Evolutionary conservation across 2,113 vertebrate species (phyloP).

Genomic region (Physeter macrocephalus): DNA sequence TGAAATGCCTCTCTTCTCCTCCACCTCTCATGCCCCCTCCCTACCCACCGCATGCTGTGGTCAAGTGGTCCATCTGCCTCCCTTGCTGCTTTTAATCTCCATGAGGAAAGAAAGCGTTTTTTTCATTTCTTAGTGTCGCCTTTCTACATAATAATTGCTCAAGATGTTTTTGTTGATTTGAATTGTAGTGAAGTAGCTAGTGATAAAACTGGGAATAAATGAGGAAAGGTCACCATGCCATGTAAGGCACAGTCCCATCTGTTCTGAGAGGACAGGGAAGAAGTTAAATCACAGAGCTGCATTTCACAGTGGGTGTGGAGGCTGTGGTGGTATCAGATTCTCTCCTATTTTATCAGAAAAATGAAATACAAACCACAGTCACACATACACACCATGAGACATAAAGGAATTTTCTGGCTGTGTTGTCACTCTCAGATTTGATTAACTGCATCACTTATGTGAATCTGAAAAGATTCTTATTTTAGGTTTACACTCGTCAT

Average conservation of each 20-base stretch:
- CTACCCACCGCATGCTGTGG: too few relatives aligned
- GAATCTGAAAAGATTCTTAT: neutral
- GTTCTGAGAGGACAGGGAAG: neutral
- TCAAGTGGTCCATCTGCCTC: too few relatives aligned
- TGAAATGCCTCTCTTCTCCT: neutral
- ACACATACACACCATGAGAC: neutral
- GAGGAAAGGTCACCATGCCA: neutral
- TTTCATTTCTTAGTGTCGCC: neutral
- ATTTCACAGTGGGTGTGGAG: neutral
- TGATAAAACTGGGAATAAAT: neutral
- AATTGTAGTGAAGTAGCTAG: neutral
- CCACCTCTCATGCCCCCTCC: accelerated
- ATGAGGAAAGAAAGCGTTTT: neutral
- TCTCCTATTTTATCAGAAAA: neutral
- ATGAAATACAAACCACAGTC: neutral
- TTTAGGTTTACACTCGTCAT: neutral
- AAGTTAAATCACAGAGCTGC: neutral
- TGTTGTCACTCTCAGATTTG: neutral
- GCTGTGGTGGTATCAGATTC: neutral
- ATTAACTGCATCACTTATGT: neutral
- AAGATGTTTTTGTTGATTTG: neutral
- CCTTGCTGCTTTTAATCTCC: neutral
- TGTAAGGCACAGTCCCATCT: neutral
- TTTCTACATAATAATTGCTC: neutral
- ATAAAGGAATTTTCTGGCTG: neutral